Evolutionary conservation across 2,113 vertebrate species (phyloP), one percentile per base, ranked within the genome.

Genomic region (Nothoprocta perdicaria): DNA sequence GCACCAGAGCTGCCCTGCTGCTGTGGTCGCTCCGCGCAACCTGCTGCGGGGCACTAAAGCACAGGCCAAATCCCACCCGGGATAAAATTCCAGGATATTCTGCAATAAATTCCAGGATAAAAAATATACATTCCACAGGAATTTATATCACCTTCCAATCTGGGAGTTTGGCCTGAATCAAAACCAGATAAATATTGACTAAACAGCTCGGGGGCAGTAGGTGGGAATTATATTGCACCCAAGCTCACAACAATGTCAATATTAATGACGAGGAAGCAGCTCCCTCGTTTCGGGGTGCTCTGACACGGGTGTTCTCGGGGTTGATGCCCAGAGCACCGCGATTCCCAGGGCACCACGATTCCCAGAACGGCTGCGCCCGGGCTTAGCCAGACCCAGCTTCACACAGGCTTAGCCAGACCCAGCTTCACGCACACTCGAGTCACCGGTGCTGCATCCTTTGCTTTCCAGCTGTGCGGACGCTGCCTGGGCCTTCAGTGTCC

Each of bases 201-300:
- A 74, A 88, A 90, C 77, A 93, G 88, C 92, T 86, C 80, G 23
- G 77, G 83, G 82, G 12, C 92, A 40, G 80, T 61, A 90, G 57
- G 57, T 63, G 80, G 80, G 65, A 88, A 74, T 84, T 72, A 4
- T 4, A 43, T 72, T 31, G 78, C 88, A 84, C 26, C 31, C 26
- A 9, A 46, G 68, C 57, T 80, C 29, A 38, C 45, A 60, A 62
- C 80, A 71, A 4, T 58, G 65, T 9, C 78, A 62, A 57, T 50
- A 7, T 66, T 12, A 76, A 31, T 27, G 80, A 35, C 8, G 66
- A 46, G 45, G 50, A 83, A 80, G 35, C 12, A 63, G 76, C 31
- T 46, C 46, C 46, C 46, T 46, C 65, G n/a, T 22, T 55, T 43
- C 84, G 69, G 85, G 50, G 23, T 1, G 1, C 19, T n/a, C 78